phyloP scores from a whole-genome alignment of 1,140 invertebrate genomes.

The Ceratina australensis region DNA sequence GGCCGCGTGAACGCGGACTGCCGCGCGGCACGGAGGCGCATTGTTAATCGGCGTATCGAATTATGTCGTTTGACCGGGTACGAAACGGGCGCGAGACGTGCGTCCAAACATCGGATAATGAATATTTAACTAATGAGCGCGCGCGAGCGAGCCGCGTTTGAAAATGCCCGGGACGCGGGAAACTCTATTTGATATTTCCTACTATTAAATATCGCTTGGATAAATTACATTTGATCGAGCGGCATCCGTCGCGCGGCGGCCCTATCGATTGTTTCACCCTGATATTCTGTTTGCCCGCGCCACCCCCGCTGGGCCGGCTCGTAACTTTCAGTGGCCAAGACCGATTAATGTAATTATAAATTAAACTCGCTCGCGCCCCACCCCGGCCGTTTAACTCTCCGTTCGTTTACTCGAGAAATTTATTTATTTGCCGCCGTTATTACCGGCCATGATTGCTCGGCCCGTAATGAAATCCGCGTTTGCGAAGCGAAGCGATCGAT shows the following conservation, averaged over 20 bases:
- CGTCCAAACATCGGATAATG: constrained; percentile 44
- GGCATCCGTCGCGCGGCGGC: constrained; percentile 1
- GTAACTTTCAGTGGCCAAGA: constrained; percentile 5
- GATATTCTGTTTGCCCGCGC: constrained; percentile 4
- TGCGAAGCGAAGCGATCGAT: not conserved
- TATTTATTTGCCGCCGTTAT: constrained; percentile 2
- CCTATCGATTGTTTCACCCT: constrained; percentile 29
- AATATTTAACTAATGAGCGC: constrained; percentile 45
- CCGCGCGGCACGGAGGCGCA: not conserved
- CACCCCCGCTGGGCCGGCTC: too few relatives aligned
- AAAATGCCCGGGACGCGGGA: not conserved
- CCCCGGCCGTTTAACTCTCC: not conserved
- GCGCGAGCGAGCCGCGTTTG: constrained; percentile 22
- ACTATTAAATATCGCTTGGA: constrained; percentile 42
- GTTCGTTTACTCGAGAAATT: constrained; percentile 4
- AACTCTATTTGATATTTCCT: constrained; percentile 34
- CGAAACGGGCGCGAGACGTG: constrained; percentile 32
- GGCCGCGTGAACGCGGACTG: not conserved
- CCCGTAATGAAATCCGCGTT: not conserved
- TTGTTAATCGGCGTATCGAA: constrained; percentile 36
- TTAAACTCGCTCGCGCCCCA: not conserved
- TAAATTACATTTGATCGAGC: constrained; percentile 34
- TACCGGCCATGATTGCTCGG: not conserved
- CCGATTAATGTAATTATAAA: constrained; percentile 47
- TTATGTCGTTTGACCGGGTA: constrained; percentile 25